Conservation (phyloP, 2,888 invertebrate genomes). For the Eucera pruinosa region DNA sequence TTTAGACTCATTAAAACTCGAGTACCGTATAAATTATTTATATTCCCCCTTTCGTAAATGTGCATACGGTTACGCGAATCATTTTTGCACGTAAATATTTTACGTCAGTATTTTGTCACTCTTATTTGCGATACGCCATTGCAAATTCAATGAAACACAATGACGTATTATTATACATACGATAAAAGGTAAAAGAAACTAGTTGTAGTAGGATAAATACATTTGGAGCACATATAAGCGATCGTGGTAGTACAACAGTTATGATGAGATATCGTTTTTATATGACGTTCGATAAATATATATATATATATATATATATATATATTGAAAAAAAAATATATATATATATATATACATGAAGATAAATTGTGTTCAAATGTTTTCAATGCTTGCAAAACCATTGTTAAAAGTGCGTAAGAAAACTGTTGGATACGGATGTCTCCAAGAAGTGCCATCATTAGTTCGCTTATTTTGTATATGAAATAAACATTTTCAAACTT, state of each 20-base stretch:
- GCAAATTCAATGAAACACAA: background rate
- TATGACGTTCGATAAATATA: background rate
- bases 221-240: slow-evolving; percentile 8
- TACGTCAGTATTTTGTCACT: slow-evolving; percentile 11
- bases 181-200: background rate
- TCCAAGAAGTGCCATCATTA: slow-evolving; percentile 49
- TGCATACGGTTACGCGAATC: too few species aligned
- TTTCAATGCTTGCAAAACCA: background rate
- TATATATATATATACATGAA: background rate
- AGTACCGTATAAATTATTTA: slow-evolving; percentile 3
- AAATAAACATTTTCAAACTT: slow-evolving; percentile 47
- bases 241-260: background rate
- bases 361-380: slow-evolving; percentile 15
- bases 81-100: background rate
- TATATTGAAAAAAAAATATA: background rate
- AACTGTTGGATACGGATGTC: slow-evolving; percentile 15
- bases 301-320: background rate
- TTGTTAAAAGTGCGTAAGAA: slow-evolving; percentile 11
- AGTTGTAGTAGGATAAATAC: background rate
- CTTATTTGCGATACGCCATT: too few species aligned
- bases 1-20: background rate
- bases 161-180: slow-evolving; percentile 1
- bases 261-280: slow-evolving; percentile 5
- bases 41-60: background rate
- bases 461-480: slow-evolving; percentile 48